Evolutionary conservation across 2,113 vertebrate genomes (phyloP), one percentile per base, ranked within the genome.

Genomic region (Sinocyclocheilus grahami): DNA sequence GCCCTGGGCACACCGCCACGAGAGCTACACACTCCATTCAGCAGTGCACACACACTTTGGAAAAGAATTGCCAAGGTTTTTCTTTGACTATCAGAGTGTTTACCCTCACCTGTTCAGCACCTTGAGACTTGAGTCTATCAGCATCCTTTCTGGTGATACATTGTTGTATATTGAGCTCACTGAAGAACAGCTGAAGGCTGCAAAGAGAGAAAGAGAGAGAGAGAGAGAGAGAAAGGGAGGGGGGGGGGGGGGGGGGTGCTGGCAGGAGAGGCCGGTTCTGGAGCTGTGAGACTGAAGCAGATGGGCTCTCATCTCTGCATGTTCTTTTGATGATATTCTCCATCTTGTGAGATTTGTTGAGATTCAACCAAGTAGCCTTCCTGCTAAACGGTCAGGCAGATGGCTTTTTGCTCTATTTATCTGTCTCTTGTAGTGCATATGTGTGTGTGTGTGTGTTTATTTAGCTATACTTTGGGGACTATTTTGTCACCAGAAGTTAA

Each of bases 311-410:
- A 83, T 83, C 81, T 83, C 69, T 74, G 69, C 67, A 60, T 74
- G 51, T 84, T 84, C 51, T 58, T 74, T 84, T 84, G 82, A 84
- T 74, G 53, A 84, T 84, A 74, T 60, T 84, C 30, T 74, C 82
- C 82, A 84, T 84, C 51, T 84, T 75, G 69, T 75, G 51, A 84
- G 82, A 74, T 74, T 75, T 74, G 69, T 60, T 84, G 69, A 75
- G 30, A 84, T 60, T 74, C 69, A 84, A 84, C 69, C 51, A 84
- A 84, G 69, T 62, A 20, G 5, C 22, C 51, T 74, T 18, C 67
- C 33, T 74, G 37, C 67, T 84, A 84, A 84, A 74, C 13, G 69
- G 53, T 72, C 20, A 74, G 33, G 53, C 82, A 84, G 82, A 84
- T 84, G 82, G 69, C 51, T 72, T 48, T 71, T 69, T 71, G 27